Base-by-base conservation (phyloP, 2,113 vertebrate species). In the Phodopus roborovskii region DNA sequence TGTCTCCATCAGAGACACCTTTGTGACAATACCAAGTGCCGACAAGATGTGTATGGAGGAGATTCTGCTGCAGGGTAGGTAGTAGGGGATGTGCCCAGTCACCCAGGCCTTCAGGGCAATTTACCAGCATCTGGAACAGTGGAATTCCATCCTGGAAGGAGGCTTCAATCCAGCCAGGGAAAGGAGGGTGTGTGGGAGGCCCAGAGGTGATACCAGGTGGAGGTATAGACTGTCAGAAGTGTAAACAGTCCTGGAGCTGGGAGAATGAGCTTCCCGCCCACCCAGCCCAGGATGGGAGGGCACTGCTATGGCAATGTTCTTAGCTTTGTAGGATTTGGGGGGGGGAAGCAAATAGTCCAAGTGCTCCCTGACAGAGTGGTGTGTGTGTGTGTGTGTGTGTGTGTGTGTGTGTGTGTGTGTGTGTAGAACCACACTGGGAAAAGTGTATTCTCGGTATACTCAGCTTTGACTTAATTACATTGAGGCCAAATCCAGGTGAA, bases 91-190 rank as follows among this genome's bases (percentile, higher is more conserved):
- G 24, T 11, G 7, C 28, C 36, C 26, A 26, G 62, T 74, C 2
- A 1, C 4, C 12, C 45, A 20, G 8, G 28, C 36, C 20, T 50
- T 78, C 0, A 0, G 19, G 36, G 62, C 56, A 58, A 5, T 6
- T 62, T 30, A 64, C 28, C 60, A 73, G 5, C 3, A 1, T 13
- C 39, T 74, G 39, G 91, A 56, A 56, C 53, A 68, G 82, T 39
- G 4, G 45, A 42, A 26, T 6, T 45, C 20, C 28, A 22, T 13
- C 3, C 39, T 36, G 86, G 50, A 42, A 74, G 33, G 33, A 88
- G 68, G 20, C 20, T 39, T 71, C 48, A 28, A 58, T 15, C 22
- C 68, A 19, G 36, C 6, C 6, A 26, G 1, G 9, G 50, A 56
- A 39, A 33, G 50, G 53, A 39, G 20, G 15, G 66, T 50, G 36